Percentiles rank a stretch among this genome's conserved stretches.
Conservation (phyloP, 64 coral and sea anemone species). For the Porites lutea region DNA sequence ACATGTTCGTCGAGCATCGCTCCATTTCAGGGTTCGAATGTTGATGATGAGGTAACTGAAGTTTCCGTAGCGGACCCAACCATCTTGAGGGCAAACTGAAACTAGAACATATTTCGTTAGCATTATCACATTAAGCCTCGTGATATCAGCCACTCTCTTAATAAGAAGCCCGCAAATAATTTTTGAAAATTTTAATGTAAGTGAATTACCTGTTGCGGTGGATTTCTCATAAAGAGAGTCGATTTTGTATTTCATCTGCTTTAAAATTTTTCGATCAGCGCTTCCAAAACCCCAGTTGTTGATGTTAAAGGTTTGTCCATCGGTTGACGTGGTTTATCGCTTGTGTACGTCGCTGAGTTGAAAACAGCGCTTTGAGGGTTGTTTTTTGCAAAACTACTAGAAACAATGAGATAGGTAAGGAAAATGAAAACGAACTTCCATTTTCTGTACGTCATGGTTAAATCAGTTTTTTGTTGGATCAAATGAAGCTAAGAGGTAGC, state of each 20-base stretch:
- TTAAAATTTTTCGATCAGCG: background rate
- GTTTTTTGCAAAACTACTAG: background rate
- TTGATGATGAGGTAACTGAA: slow-evolving; percentile 11
- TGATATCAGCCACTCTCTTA: no score
- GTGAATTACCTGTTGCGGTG: no score
- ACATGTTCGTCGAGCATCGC: slow-evolving; percentile 9
- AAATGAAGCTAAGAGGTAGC: background rate
- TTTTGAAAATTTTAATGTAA: no score
- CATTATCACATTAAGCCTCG: no score
- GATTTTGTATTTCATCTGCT: slow-evolving; percentile 1
- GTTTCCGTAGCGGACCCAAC: background rate
- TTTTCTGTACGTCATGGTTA: background rate
- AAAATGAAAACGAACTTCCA: background rate
- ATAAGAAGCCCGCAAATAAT: no score
- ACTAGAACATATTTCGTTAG: background rate
- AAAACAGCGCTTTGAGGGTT: background rate
- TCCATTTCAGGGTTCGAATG: background rate
- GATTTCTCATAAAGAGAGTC: background rate
- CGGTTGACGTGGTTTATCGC: background rate
- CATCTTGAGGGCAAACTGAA: background rate
- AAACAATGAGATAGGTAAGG: background rate
- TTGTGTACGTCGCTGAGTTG: background rate
- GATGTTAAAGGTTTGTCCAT: slow-evolving; percentile 15
- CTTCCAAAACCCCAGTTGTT: slow-evolving; percentile 17
- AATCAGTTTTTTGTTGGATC: background rate